phyloP scores from a whole-genome alignment of 2,113 vertebrate species.

The Tragelaphus buxtoni region DNA sequence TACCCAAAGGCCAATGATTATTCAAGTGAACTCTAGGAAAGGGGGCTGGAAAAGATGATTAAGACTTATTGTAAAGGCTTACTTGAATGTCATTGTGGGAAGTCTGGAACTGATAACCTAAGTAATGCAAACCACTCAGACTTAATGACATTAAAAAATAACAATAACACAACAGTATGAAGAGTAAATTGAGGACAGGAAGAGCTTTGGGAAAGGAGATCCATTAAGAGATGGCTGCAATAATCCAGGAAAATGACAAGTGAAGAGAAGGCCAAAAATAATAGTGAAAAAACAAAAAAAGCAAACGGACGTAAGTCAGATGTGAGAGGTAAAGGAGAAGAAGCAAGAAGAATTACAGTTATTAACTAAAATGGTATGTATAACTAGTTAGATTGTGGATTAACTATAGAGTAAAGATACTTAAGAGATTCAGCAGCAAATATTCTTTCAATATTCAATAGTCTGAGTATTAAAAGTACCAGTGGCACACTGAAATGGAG shows the following conservation, averaged over 20 bases:
- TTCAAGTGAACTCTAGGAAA: background rate
- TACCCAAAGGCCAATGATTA: background rate
- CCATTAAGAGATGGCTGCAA: background rate
- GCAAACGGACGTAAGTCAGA: background rate
- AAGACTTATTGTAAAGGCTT: background rate
- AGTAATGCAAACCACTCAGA: background rate
- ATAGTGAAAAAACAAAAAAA: constrained; percentile 11
- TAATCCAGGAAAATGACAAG: background rate
- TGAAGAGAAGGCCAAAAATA: background rate
- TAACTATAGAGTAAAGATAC: constrained; percentile 5
- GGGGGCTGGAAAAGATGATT: background rate
- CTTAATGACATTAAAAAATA: background rate
- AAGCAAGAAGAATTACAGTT: background rate
- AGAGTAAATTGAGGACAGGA: background rate
- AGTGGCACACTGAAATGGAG: background rate
- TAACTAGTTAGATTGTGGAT: background rate
- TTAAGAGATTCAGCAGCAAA: background rate
- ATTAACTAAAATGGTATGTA: background rate
- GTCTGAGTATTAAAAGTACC: background rate
- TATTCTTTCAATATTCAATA: background rate
- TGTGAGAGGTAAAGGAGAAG: background rate
- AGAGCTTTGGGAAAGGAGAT: background rate
- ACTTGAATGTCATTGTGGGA: background rate
- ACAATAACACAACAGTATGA: background rate
- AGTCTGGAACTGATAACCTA: background rate